Percentiles rank a stretch among this genome's conserved stretches.
Conservation (phyloP, 1,140 invertebrate genomes). For the Drosophila sp. region DNA sequence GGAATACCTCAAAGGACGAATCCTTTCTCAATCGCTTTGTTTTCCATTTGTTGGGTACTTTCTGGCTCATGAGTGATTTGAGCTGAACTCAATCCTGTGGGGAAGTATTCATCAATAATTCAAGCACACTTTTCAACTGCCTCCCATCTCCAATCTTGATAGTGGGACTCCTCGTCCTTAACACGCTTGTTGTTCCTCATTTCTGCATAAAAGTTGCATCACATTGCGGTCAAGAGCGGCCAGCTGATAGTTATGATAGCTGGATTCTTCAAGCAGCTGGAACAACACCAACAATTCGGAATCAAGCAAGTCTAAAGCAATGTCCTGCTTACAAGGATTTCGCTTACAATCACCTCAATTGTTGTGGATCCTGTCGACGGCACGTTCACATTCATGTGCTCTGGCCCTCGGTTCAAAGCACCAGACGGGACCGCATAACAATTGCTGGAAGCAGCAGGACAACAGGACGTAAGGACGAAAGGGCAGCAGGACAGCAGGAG, state of each 20-base stretch:
- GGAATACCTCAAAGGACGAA: slow-evolving; percentile 65
- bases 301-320: not conserved
- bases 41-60: slow-evolving; percentile 22
- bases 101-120: slow-evolving; percentile 80
- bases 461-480: not conserved
- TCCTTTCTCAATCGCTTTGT: slow-evolving; percentile 23
- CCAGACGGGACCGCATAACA: slow-evolving; percentile 57
- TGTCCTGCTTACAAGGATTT: slow-evolving; percentile 15
- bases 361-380: slow-evolving; percentile 45
- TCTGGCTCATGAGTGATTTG: slow-evolving; percentile 66
- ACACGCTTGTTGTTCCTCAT: slow-evolving; percentile 14
- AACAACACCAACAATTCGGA: not conserved
- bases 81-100: slow-evolving; percentile 70
- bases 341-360: slow-evolving; percentile 48
- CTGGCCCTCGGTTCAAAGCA: slow-evolving; percentile 52
- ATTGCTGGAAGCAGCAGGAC: slow-evolving; percentile 22
- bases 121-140: slow-evolving; percentile 60
- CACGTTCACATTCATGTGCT: slow-evolving; percentile 26
- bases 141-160: too few species aligned
- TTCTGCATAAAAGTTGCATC: slow-evolving; percentile 59
- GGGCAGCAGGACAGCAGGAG: not conserved
- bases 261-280: not conserved
- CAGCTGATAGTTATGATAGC: slow-evolving; percentile 21
- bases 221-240: slow-evolving; percentile 33
- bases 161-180: slow-evolving; percentile 19